These are phyloP conservation scores for Pogona vitticeps DNA, from an alignment of 2,113 vertebrate genomes.

Conservation along the genomic window DNA sequence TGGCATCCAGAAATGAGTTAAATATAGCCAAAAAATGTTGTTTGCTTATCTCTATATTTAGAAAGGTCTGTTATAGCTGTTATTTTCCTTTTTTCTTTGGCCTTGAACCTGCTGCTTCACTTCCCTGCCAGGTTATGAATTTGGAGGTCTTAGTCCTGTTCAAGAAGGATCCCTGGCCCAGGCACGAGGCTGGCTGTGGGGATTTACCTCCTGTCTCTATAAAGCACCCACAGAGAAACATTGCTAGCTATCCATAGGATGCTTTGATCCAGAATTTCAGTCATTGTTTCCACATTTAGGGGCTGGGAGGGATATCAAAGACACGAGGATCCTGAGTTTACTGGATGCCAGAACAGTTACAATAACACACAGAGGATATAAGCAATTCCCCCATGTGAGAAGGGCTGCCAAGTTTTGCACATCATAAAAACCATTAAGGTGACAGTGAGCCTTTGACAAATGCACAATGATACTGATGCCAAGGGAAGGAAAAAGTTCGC, in stretches of 20 bases:
- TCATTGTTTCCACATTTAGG: slow-evolving; percentile 86
- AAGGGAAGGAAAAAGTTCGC: slow-evolving; percentile 81
- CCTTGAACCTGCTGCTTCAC: slow-evolving; percentile 33
- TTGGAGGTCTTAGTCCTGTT: slow-evolving; percentile 52
- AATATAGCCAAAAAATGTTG: neutral
- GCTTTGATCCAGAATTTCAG: slow-evolving; percentile 82
- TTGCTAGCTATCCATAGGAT: slow-evolving; percentile 73
- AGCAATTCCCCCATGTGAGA: slow-evolving; percentile 80
- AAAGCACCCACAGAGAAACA: slow-evolving; percentile 70
- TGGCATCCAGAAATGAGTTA: neutral
- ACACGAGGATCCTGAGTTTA: slow-evolving; percentile 75
- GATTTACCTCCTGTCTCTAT: slow-evolving; percentile 62
- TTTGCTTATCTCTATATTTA: slow-evolving; percentile 42
- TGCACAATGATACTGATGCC: slow-evolving; percentile 78
- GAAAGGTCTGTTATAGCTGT: slow-evolving; percentile 16
- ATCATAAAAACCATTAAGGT: slow-evolving; percentile 81
- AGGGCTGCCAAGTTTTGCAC: slow-evolving; percentile 80
- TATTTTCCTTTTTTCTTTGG: slow-evolving; percentile 30
- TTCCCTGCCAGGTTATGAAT: slow-evolving; percentile 57
- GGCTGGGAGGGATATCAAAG: slow-evolving; percentile 83
- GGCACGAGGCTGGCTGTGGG: slow-evolving; percentile 24
- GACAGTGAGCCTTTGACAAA: slow-evolving; percentile 82
- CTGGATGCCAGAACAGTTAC: slow-evolving; percentile 80
- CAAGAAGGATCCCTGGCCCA: slow-evolving; percentile 55
- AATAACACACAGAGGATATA: slow-evolving; percentile 85